These are phyloP conservation scores for Pao palembangensis DNA, from an alignment of 2,113 vertebrate species.

Conservation along the genomic window DNA sequence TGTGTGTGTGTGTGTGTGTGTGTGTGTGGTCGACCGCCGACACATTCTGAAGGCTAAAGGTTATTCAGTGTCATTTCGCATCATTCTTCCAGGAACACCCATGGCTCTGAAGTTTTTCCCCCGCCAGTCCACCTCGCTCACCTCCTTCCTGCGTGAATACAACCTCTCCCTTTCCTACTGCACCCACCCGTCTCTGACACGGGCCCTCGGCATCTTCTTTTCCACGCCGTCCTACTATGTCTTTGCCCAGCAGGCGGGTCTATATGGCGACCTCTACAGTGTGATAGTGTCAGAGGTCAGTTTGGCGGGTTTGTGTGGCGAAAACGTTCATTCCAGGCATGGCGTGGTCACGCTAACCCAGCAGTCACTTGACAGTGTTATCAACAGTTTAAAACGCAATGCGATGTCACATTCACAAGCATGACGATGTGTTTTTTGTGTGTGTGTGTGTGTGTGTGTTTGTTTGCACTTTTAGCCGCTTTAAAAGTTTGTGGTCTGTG, in stretches of 20 bases:
- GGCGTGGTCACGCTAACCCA: background rate
- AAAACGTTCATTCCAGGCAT: background rate
- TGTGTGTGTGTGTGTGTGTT: background rate
- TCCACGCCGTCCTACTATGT: constrained; percentile 82
- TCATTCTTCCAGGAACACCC: constrained; percentile 72
- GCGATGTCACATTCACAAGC: background rate
- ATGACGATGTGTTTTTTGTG: background rate
- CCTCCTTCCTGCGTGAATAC: constrained; percentile 86
- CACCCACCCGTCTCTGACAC: constrained; percentile 81
- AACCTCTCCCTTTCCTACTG: constrained; percentile 85
- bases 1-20: background rate
- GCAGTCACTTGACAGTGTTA: background rate
- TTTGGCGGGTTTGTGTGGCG: constrained; percentile 15
- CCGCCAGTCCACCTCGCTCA: constrained; percentile 70
- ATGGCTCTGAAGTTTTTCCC: constrained; percentile 89
- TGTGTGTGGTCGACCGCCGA: too few species aligned
- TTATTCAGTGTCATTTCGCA: constrained; percentile 5
- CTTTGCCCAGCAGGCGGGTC: constrained; percentile 85
- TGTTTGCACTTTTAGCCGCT: too few species aligned
- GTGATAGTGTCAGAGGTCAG: constrained; percentile 81
- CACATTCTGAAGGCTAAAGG: background rate
- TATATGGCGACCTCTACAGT: constrained; percentile 84
- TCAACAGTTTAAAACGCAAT: background rate
- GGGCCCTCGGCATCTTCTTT: constrained; percentile 82
- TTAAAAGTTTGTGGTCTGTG: too few species aligned